These are phyloP conservation scores for Carettochelys insculpta DNA, from an alignment of 2,113 vertebrate species.

Conservation along the genomic window DNA sequence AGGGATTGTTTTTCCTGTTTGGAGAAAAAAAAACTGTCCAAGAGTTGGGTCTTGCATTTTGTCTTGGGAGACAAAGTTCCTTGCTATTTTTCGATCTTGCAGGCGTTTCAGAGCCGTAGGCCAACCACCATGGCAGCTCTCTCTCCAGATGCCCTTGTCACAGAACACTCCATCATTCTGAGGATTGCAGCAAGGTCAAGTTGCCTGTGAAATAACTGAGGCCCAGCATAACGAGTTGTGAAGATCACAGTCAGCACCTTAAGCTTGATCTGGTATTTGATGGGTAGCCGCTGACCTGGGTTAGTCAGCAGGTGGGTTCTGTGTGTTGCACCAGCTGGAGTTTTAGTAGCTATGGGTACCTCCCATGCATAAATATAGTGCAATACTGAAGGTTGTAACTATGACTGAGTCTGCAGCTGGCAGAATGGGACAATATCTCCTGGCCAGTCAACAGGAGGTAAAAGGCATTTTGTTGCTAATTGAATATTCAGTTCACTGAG, in stretches of 20 bases:
- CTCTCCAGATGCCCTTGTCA: not conserved
- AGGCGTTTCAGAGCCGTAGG: not conserved
- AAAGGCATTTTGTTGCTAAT: not conserved
- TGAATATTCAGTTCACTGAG: not conserved
- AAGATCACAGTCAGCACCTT: not conserved
- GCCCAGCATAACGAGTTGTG: not conserved
- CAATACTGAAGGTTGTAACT: not conserved
- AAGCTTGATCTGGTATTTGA: not conserved
- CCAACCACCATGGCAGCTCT: not conserved
- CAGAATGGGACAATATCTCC: not conserved
- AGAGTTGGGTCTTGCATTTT: not conserved
- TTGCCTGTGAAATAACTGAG: not conserved
- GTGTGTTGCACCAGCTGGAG: not conserved
- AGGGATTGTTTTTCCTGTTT: not conserved
- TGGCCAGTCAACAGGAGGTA: not conserved
- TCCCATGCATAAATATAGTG: not conserved
- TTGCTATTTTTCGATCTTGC: not conserved
- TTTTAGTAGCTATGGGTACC: not conserved
- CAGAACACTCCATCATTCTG: not conserved
- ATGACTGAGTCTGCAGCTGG: not conserved
- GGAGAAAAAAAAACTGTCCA: not conserved
- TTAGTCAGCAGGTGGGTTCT: not conserved
- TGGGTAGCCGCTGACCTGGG: not conserved
- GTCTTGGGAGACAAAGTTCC: not conserved
- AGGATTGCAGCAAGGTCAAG: not conserved